Evolutionary conservation across 2,888 invertebrate species (phyloP).

Genomic region (Harpalus rubripes): DNA sequence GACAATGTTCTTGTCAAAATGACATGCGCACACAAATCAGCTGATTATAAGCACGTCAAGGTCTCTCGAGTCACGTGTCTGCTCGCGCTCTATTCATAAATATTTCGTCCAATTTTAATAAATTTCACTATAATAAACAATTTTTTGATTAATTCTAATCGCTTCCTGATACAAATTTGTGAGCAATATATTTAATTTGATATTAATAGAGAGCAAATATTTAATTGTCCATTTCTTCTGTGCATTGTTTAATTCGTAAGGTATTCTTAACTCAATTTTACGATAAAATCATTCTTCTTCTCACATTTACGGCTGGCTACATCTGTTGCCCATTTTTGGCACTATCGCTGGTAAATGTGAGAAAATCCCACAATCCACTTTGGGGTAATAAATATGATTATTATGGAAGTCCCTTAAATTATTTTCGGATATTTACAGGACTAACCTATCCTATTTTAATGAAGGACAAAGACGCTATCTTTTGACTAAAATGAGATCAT

Average conservation of each 20-base stretch:
- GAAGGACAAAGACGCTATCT: constrained; percentile 60
- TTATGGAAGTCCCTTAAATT: constrained; percentile 73
- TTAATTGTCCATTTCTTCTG: not conserved
- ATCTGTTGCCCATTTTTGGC: constrained; percentile 48
- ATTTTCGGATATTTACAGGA: constrained; percentile 67
- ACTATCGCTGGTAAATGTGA: constrained; percentile 32
- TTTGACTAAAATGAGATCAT: constrained; percentile 41
- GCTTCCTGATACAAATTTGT: constrained; percentile 30
- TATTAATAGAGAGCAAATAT: constrained; percentile 5
- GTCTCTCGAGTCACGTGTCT: too few relatives aligned
- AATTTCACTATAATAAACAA: not conserved
- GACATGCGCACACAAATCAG: too few relatives aligned
- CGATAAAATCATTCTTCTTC: constrained; percentile 1
- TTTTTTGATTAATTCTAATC: too few relatives aligned
- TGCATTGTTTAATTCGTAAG: not conserved
- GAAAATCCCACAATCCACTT: constrained; percentile 31
- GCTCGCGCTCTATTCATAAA: too few relatives aligned
- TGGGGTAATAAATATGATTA: constrained; percentile 69
- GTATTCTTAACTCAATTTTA: constrained; percentile 15
- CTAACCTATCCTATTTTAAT: constrained; percentile 64
- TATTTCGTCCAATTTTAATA: not conserved
- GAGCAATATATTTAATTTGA: constrained; percentile 3
- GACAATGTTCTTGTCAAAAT: too few relatives aligned
- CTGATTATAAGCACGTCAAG: too few relatives aligned
- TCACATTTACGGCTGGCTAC: constrained; percentile 36